Conservation (phyloP, 1,140 invertebrate genomes). For the Pseudobourletiella spinata region DNA sequence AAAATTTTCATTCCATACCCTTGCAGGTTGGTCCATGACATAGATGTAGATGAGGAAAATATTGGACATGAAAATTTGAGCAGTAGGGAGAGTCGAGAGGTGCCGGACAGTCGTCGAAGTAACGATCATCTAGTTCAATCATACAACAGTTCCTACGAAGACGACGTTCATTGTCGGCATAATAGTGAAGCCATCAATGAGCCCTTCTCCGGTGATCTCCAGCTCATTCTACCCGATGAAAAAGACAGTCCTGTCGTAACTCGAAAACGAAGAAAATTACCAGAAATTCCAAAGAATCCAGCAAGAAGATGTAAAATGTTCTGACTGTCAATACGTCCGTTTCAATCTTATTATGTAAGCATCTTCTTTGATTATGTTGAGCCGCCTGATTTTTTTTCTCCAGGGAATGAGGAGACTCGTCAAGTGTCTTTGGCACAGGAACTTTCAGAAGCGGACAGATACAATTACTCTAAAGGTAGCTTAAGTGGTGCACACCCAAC, state of each 20-base stretch:
- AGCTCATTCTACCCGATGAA: slow-evolving; percentile 21
- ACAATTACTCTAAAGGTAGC: neutral
- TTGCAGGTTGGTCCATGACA: slow-evolving; percentile 63
- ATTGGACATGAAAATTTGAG: too few relatives aligned
- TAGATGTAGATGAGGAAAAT: slow-evolving; percentile 59
- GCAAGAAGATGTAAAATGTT: slow-evolving; percentile 66
- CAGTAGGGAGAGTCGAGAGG: too few relatives aligned
- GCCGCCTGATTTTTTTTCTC: too few relatives aligned
- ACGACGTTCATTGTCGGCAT: neutral
- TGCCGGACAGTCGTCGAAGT: too few relatives aligned
- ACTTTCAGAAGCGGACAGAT: slow-evolving; percentile 25
- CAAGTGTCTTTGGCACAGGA: slow-evolving; percentile 33
- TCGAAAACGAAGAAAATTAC: slow-evolving; percentile 64
- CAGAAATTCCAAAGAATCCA: slow-evolving; percentile 70
- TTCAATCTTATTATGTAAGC: too few relatives aligned
- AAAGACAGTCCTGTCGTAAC: slow-evolving; percentile 42
- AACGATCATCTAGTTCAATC: too few relatives aligned
- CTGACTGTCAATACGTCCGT: too few relatives aligned
- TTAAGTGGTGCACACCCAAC: slow-evolving; percentile 8
- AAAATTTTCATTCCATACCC: too few relatives aligned
- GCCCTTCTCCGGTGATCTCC: slow-evolving; percentile 33
- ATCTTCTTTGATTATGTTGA: neutral
- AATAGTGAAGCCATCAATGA: slow-evolving; percentile 23
- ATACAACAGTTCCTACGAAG: too few relatives aligned
- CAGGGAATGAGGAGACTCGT: slow-evolving; percentile 30